Percentiles rank a stretch among this genome's conserved stretches.
These are phyloP conservation scores for Pherbina coryleti DNA, from an alignment of 2,888 invertebrate species.

Conservation along the genomic window DNA sequence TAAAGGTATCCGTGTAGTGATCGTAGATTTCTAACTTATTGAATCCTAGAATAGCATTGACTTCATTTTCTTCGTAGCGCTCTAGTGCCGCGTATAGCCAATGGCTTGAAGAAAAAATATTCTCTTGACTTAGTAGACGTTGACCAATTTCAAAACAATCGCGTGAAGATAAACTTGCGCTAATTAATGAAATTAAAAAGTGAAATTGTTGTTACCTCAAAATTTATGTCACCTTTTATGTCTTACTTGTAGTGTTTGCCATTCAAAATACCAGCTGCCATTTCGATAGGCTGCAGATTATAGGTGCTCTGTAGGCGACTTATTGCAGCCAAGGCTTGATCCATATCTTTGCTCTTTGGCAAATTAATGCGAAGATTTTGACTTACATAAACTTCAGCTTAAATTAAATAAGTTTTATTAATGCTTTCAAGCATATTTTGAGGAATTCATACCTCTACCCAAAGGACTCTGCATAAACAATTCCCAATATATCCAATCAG, in stretches of 20 bases:
- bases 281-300: slow-evolving; percentile 82
- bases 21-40: slow-evolving; percentile 47
- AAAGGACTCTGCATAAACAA: slow-evolving; percentile 39
- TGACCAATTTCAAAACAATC: slow-evolving; percentile 56
- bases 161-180: slow-evolving; percentile 50
- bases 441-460: slow-evolving; percentile 11
- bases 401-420: no score
- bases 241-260: slow-evolving; percentile 80
- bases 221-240: no score
- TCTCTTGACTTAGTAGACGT: slow-evolving; percentile 45
- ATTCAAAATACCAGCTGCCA: slow-evolving; percentile 85
- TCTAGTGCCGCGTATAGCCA: slow-evolving; percentile 53
- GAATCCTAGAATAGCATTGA: slow-evolving; percentile 39
- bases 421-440: neutral
- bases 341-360: slow-evolving; percentile 89
- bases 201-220: no score
- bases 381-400: slow-evolving; percentile 16
- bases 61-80: slow-evolving; percentile 7
- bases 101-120: slow-evolving; percentile 44
- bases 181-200: slow-evolving; percentile 36
- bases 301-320: slow-evolving; percentile 93
- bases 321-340: slow-evolving; percentile 92
- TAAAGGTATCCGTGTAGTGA: slow-evolving; percentile 56
- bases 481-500: slow-evolving; percentile 47
- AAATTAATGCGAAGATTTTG: slow-evolving; percentile 39